Evolutionary conservation across 30 jellyfish, hydroid and myxozoan species (phyloP), one percentile per base, ranked within the genome.

Genomic region (Clytia hemisphaerica): DNA sequence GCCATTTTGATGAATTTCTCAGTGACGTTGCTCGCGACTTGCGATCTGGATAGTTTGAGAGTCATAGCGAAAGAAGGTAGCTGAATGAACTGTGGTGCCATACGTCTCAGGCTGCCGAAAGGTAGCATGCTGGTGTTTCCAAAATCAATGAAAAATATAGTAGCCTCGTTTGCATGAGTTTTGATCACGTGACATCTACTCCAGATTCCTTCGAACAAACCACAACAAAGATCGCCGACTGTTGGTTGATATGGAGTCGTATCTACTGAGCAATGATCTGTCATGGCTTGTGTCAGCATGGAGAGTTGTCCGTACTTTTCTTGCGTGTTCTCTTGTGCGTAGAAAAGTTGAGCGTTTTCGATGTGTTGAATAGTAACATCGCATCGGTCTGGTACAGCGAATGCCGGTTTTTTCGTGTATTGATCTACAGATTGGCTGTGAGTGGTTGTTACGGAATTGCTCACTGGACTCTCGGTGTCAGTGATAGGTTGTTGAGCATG

Each of bases 81-180:
- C 15, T 2, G 33, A 9, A 69, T 24, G 30, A 69, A 69, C 27
- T 47, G 30, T 21, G 46, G 34, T 0, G 75, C 24, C n/a, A 69
- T 7, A 12, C 76, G 81, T 47, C 81, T 4, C 76, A 69, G 36
- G 71, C 22, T 45, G 3, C 32, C 19, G 67, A 69, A 69, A 18
- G 75, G 2, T 18, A 69, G 30, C 14, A 45, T 55, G 29, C 71
- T 30, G 75, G 36, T 31, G 54, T 69, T 69, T 2, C 81, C 81
- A 35, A 45, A 69, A 53, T 69, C 81, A 45, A 69, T 69, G n/a
- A 45, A 69, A 31, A 69, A 47, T 6, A 51, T 71, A 50, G 30
- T 50, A 31, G 81, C 81, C 18, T 48, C 22, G 6, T 50, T 6
- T 18, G 33, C 40, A 51, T 32, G 18, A 4, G 49, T 71, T 28